These are phyloP conservation scores for Cantharis lateralis DNA, from an alignment of 2,888 invertebrate genomes.

Conservation along the genomic window DNA sequence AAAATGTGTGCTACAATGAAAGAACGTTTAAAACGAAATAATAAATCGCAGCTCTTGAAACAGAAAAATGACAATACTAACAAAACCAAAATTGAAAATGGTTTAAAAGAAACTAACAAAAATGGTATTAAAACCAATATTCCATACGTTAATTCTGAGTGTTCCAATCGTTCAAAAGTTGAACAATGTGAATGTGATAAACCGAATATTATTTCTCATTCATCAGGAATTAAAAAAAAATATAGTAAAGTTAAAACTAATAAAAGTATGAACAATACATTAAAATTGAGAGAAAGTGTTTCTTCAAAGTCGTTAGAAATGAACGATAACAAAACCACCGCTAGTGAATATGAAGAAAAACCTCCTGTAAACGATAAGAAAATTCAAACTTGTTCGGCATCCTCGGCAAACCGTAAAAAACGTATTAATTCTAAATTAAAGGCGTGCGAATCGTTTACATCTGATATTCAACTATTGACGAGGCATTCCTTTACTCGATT, in stretches of 20 bases:
- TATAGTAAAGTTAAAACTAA: not conserved
- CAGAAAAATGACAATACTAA: not conserved
- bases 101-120: not conserved
- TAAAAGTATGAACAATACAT: not conserved
- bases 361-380: not conserved
- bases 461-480: not conserved
- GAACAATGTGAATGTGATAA: not conserved
- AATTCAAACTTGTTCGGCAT: not conserved
- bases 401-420: not conserved
- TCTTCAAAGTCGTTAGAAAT: not conserved
- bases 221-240: not conserved
- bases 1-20: not conserved
- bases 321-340: not conserved
- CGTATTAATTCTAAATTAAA: not conserved
- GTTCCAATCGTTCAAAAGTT: not conserved
- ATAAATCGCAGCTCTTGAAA: not conserved
- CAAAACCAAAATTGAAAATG: not conserved
- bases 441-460: not conserved
- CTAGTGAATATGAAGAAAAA: not conserved
- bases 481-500: not conserved
- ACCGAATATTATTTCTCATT: not conserved
- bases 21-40: not conserved
- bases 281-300: not conserved
- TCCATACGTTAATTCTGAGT: not conserved
- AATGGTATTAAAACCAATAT: not conserved